Conservation (phyloP, 1,140 invertebrate species). For the Lithobius niger region DNA sequence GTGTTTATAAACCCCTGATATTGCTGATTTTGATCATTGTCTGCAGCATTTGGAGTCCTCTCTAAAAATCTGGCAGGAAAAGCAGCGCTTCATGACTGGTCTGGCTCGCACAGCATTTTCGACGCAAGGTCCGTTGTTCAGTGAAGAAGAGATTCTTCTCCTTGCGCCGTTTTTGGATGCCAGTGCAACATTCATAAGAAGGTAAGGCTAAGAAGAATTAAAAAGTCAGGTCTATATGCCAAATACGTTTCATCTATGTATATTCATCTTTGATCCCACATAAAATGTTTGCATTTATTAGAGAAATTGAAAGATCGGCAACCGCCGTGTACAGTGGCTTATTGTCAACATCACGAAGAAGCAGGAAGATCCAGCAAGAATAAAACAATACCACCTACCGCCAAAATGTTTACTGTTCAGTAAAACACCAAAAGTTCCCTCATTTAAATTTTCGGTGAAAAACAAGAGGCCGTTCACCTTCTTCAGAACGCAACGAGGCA, state of each 20-base stretch:
- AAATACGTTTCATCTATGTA: not conserved
- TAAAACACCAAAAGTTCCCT: too few species aligned
- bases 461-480: too few species aligned
- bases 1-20: not conserved
- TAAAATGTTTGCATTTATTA: not conserved
- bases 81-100: conserved; percentile 49
- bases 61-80: conserved; percentile 84
- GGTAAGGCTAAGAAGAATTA: not conserved
- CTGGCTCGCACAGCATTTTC: conserved; percentile 26
- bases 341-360: too few species aligned
- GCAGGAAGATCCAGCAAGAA: too few species aligned
- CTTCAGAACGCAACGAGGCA: too few species aligned
- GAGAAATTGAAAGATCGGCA: too few species aligned
- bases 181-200: conserved; percentile 50
- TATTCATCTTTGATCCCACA: not conserved
- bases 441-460: too few species aligned
- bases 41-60: conserved; percentile 68
- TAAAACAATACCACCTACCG: too few species aligned
- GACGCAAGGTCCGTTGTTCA: conserved; percentile 37
- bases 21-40: conserved; percentile 1
- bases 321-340: too few species aligned
- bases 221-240: not conserved
- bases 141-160: conserved; percentile 57
- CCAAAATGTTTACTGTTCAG: too few species aligned
- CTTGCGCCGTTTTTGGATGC: conserved; percentile 67